Conservation (phyloP, 2,113 vertebrate genomes). For the Galeopterus variegatus region DNA sequence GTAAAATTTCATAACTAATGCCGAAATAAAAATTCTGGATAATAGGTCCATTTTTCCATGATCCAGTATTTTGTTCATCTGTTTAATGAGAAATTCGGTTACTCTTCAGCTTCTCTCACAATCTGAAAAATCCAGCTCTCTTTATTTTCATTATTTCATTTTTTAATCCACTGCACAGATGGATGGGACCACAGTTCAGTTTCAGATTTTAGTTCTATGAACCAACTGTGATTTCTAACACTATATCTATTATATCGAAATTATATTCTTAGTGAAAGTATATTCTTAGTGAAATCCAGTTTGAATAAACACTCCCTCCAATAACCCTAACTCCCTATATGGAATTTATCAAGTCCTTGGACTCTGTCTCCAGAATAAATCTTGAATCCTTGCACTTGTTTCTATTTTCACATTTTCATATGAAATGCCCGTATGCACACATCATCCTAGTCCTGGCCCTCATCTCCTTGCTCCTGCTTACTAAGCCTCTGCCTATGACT, state of each 20-base stretch:
- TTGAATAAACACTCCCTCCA: not conserved
- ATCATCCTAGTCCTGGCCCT: not conserved
- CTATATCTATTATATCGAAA: not conserved
- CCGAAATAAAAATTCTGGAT: constrained; percentile 33
- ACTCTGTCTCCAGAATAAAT: not conserved
- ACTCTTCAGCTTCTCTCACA: not conserved
- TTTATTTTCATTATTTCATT: constrained; percentile 3
- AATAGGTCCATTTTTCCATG: not conserved
- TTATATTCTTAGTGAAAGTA: not conserved
- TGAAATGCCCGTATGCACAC: no score
- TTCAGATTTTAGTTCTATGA: constrained; percentile 4
- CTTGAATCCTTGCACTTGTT: not conserved
- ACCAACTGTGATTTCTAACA: constrained; percentile 5
- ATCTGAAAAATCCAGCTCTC: constrained; percentile 4
- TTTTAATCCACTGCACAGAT: constrained; percentile 27
- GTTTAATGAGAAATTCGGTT: constrained; percentile 29
- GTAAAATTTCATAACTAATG: constrained; percentile 13
- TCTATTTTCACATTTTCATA: not conserved
- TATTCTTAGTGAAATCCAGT: not conserved
- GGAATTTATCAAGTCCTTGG: not conserved
- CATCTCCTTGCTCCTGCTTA: not conserved
- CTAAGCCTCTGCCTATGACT: not conserved
- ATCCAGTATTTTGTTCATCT: not conserved
- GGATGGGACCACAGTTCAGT: not conserved
- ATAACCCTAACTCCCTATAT: not conserved